These are phyloP conservation scores for Caretta caretta DNA, from an alignment of 2,113 vertebrate species.

Conservation along the genomic window DNA sequence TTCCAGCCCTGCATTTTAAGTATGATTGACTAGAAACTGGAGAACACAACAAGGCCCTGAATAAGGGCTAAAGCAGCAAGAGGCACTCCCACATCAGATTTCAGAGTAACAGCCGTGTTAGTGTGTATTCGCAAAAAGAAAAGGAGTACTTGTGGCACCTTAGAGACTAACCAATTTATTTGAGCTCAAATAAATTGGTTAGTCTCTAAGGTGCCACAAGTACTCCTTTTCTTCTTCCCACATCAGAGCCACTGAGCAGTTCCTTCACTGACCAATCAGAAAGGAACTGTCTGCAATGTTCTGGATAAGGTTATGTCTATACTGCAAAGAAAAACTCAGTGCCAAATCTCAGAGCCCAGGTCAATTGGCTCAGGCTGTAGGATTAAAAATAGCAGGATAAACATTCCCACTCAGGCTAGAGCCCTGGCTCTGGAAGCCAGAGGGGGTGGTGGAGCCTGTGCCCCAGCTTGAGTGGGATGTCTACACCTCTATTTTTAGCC, in stretches of 20 bases:
- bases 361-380: neutral
- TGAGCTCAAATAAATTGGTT: too few relatives aligned
- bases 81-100: neutral
- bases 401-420: neutral
- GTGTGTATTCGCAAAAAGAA: too few relatives aligned
- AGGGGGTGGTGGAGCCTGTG: neutral
- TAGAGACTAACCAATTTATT: too few relatives aligned
- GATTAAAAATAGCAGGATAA: neutral
- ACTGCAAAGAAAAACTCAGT: neutral
- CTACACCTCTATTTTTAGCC: neutral
- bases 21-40: neutral
- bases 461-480: neutral
- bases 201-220: too few relatives aligned
- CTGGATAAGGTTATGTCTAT: neutral
- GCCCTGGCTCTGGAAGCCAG: neutral
- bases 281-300: neutral
- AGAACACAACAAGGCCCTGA: neutral
- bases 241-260: neutral
- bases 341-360: neutral
- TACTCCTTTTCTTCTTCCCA: neutral
- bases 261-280: neutral
- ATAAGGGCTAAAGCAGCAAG: neutral
- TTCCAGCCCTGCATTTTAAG: neutral
- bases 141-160: too few relatives aligned
- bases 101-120: too few relatives aligned